These are phyloP conservation scores for Beaufortia kweichowensis DNA, from an alignment of 2,113 vertebrate genomes.

Conservation along the genomic window DNA sequence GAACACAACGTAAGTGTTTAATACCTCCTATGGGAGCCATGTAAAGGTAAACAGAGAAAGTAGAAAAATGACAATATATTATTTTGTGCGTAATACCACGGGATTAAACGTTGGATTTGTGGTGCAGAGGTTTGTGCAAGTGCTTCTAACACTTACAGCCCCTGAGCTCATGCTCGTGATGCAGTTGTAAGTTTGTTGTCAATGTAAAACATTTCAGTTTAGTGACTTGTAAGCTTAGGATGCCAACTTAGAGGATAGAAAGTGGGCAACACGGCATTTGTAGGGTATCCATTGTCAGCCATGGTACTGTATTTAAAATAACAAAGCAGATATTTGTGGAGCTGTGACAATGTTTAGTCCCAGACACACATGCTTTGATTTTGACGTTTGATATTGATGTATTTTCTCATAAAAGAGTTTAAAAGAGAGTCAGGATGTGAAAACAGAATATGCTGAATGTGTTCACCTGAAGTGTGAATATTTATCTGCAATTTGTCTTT, in stretches of 20 bases:
- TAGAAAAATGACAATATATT: no score
- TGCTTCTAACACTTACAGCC: no score
- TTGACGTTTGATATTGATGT: neutral
- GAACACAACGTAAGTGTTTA: conserved; percentile 33
- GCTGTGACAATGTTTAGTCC: neutral
- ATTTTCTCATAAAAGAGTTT: no score
- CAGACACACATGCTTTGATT: neutral
- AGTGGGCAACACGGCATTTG: neutral
- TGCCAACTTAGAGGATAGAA: neutral
- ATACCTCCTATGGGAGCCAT: neutral
- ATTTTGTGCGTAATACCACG: no score
- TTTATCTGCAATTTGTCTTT: conserved; percentile 33
- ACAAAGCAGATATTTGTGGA: neutral
- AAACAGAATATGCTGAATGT: neutral
- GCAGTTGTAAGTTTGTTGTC: no score
- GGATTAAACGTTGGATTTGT: no score
- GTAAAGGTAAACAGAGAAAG: neutral
- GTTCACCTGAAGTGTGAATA: neutral
- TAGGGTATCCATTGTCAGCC: neutral
- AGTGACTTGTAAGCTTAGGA: neutral
- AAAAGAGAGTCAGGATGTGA: no score
- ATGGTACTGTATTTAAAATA: neutral
- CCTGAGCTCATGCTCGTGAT: no score
- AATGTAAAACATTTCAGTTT: neutral
- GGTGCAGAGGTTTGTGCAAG: no score